phyloP scores from a whole-genome alignment of 2,113 vertebrate species.

The Halichoeres trimaculatus region DNA sequence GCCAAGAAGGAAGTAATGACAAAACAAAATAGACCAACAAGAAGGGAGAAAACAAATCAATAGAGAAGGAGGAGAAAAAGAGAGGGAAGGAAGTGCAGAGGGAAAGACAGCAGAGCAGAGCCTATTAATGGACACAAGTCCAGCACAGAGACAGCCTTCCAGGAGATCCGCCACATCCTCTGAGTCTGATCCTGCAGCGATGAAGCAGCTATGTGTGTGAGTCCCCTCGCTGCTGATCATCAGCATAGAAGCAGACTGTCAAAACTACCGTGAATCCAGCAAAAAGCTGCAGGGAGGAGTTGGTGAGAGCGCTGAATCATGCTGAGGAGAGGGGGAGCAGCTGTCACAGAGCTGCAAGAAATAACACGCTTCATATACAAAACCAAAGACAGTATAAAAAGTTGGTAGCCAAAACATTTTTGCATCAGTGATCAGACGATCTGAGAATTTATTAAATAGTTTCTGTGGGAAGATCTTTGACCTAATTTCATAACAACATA shows the following conservation, averaged over 20 bases:
- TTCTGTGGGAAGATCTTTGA: too few relatives aligned
- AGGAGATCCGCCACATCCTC: not conserved
- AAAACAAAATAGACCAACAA: not conserved
- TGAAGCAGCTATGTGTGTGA: not conserved
- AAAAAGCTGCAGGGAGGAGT: not conserved
- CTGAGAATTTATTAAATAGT: too few relatives aligned
- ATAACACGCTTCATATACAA: not conserved
- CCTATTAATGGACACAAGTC: not conserved
- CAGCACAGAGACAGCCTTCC: not conserved
- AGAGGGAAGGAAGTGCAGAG: conserved; percentile 14
- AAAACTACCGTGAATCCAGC: not conserved
- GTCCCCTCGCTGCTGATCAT: not conserved
- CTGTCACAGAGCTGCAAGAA: conserved; percentile 49
- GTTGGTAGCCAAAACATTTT: too few relatives aligned
- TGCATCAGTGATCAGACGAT: too few relatives aligned
- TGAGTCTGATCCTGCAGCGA: not conserved
- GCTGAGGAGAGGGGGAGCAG: not conserved
- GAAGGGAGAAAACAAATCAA: not conserved
- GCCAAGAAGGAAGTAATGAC: not conserved
- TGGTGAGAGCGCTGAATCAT: not conserved
- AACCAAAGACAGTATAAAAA: too few relatives aligned
- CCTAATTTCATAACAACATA: too few relatives aligned
- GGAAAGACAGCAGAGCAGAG: not conserved
- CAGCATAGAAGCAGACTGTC: not conserved
- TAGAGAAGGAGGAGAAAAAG: not conserved